Evolutionary conservation across 2,888 invertebrate genomes (phyloP).

Genomic region (Acronicta aceris): DNA sequence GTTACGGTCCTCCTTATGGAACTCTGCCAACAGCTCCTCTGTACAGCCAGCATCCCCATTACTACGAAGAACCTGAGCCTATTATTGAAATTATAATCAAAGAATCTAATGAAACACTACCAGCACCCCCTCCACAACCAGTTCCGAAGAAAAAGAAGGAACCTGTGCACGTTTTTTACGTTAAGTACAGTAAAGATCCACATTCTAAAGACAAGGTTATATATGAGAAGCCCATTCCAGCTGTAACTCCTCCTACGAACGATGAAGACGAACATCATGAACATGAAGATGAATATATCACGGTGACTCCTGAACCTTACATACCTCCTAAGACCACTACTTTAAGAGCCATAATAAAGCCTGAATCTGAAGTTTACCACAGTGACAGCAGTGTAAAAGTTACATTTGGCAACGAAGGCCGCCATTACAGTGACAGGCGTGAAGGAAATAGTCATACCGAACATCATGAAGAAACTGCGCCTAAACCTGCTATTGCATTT

Average conservation of each 20-base stretch:
- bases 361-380: conserved; percentile 95
- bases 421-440: conserved; percentile 77
- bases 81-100: conserved; percentile 98
- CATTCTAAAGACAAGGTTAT: conserved; percentile 92
- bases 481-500: conserved; percentile 90
- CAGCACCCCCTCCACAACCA: conserved; percentile 90
- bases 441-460: conserved; percentile 75
- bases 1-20: conserved; percentile 85
- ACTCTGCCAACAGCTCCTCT: conserved; percentile 82
- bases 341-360: conserved; percentile 94
- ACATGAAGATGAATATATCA: conserved; percentile 89
- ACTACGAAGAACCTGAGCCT: conserved; percentile 94
- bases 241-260: conserved; percentile 92
- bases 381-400: conserved; percentile 94
- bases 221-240: conserved; percentile 94
- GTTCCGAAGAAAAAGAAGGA: conserved; percentile 91
- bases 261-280: conserved; percentile 87
- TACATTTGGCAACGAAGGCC: conserved; percentile 93
- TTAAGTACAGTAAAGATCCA: conserved; percentile 96
- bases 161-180: conserved; percentile 97
- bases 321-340: conserved; percentile 93
- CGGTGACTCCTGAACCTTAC: conserved; percentile 87
- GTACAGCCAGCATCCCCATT: conserved; percentile 87
- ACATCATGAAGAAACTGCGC: conserved; percentile 90
- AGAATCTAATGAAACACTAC: conserved; percentile 95